A percentile compares a stretch with the other conserved stretches of the same genome.
Evolutionary conservation across 2,797 vertebrate genomes (phyloP).

Genomic region (Toxotes lorentzi): DNA sequence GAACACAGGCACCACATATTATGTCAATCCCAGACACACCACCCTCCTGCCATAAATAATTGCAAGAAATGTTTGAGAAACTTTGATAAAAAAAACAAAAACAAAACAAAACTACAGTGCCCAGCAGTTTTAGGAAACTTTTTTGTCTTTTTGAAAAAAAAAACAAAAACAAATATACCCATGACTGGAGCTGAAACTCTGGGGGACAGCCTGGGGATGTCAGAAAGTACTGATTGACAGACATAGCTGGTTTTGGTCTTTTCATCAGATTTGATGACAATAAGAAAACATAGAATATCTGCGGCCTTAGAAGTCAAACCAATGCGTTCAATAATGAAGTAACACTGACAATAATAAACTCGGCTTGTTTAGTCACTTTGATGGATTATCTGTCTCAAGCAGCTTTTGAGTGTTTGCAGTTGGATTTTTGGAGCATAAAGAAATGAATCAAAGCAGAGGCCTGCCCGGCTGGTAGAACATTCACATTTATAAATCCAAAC

Average conservation of each 20-base stretch:
- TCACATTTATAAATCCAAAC: conserved; percentile 9
- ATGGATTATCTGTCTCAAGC: conserved; percentile 16
- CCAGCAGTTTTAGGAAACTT: background rate
- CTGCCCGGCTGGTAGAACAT: background rate
- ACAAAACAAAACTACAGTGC: background rate
- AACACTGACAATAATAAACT: conserved; percentile 11
- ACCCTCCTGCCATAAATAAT: too few relatives aligned
- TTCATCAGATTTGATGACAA: background rate
- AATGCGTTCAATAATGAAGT: background rate
- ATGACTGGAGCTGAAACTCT: background rate
- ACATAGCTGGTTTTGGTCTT: background rate
- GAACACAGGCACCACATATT: background rate
- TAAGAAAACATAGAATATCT: background rate
- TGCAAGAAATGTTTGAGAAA: background rate
- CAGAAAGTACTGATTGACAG: background rate
- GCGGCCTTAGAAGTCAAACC: conserved; percentile 2
- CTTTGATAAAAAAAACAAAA: too few relatives aligned
- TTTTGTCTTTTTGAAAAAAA: background rate
- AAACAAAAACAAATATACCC: background rate
- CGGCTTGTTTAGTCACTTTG: conserved; percentile 10
- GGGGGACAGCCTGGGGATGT: background rate
- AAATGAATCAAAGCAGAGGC: conserved; percentile 28
- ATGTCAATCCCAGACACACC: background rate
- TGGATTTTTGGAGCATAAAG: background rate
- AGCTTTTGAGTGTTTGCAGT: conserved; percentile 4